Conservation (phyloP, 1,140 invertebrate genomes). For the Tetramorium simillimum region DNA sequence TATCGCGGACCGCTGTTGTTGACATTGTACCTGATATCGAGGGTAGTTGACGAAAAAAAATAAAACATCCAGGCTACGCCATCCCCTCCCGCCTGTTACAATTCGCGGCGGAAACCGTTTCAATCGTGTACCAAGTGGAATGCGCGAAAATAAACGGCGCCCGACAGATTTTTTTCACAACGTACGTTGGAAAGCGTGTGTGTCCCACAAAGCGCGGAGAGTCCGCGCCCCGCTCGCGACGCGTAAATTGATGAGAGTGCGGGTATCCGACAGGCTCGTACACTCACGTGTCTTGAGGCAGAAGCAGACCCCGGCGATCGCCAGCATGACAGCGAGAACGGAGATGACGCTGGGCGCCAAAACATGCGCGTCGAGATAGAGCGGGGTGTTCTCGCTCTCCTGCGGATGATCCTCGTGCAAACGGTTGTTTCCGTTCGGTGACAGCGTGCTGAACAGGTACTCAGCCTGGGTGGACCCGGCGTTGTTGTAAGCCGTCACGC, state of each 20-base stretch:
- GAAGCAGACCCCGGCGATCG: conserved; percentile 85
- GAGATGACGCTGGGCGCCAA: conserved; percentile 85
- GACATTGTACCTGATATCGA: conserved; percentile 54
- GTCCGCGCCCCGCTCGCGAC: not conserved
- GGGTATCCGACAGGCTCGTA: not conserved
- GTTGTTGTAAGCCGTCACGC: conserved; percentile 89
- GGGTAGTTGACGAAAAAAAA: conserved; percentile 57
- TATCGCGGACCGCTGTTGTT: conserved; percentile 35
- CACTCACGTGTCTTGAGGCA: conserved; percentile 86
- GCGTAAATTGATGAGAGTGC: not conserved
- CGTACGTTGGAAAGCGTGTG: not conserved
- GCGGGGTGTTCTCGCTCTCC: conserved; percentile 79
- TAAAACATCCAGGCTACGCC: conserved; percentile 39
- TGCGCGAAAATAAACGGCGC: conserved; percentile 28
- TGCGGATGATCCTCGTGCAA: conserved; percentile 80
- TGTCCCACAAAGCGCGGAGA: not conserved
- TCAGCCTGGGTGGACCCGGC: conserved; percentile 89
- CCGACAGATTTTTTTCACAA: conserved; percentile 19
- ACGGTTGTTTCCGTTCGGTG: conserved; percentile 84
- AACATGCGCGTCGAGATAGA: conserved; percentile 85
- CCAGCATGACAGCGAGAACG: conserved; percentile 84
- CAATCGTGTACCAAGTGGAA: conserved; percentile 36
- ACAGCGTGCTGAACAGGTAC: conserved; percentile 89
- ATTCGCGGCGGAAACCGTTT: conserved; percentile 42
- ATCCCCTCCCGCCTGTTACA: not conserved